A percentile compares a stretch with the other conserved stretches of the same genome.
These are phyloP conservation scores for Pogona vitticeps DNA, from an alignment of 2,113 vertebrate species.

Conservation along the genomic window DNA sequence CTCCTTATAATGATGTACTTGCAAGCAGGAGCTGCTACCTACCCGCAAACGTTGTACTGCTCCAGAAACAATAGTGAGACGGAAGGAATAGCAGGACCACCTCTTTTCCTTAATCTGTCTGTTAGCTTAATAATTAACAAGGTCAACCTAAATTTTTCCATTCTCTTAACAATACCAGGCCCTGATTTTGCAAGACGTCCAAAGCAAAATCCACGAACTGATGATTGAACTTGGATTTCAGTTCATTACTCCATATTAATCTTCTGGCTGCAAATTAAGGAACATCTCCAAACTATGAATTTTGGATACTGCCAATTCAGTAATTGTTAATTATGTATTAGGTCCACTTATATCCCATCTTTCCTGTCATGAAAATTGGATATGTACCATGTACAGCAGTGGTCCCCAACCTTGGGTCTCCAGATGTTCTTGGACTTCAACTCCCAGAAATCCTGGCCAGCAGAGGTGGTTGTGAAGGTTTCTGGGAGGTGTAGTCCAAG, in stretches of 20 bases:
- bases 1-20: too few relatives aligned
- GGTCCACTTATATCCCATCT: not conserved
- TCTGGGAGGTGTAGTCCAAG: too few relatives aligned
- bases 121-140: not conserved
- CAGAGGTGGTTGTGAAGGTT: too few relatives aligned
- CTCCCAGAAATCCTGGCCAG: too few relatives aligned
- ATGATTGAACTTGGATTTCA: not conserved
- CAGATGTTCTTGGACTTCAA: too few relatives aligned
- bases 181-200: not conserved
- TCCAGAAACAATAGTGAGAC: not conserved
- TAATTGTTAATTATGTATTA: not conserved
- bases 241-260: not conserved
- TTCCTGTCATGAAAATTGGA: too few relatives aligned
- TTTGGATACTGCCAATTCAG: not conserved
- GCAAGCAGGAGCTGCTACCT: too few relatives aligned
- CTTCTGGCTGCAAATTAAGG: not conserved
- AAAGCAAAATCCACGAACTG: not conserved
- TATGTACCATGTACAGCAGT: too few relatives aligned
- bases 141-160: not conserved
- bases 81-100: not conserved
- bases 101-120: not conserved
- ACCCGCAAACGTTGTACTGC: too few relatives aligned
- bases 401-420: too few relatives aligned
- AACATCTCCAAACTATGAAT: not conserved
- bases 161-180: not conserved